A percentile compares a stretch with the other conserved stretches of the same genome.
Conservation (phyloP, 2,888 invertebrate genomes). For the Andrena fulva region DNA sequence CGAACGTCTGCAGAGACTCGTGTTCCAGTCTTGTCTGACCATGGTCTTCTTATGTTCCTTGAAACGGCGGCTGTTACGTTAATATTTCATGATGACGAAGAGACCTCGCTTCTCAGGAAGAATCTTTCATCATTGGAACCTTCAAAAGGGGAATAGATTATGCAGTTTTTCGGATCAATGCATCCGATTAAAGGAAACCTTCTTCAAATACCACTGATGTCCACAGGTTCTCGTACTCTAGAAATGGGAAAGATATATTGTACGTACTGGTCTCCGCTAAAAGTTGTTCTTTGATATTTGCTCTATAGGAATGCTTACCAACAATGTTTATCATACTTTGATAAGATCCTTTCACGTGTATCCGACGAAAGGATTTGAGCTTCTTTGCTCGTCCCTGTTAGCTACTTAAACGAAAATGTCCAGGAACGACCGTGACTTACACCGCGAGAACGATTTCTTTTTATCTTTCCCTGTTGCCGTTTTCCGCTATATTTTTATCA, state of each 20-base stretch:
- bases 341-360: too few species aligned
- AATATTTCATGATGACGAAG: constrained; percentile 26
- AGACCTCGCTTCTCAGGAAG: background rate
- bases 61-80: constrained; percentile 21
- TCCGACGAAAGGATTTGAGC: too few species aligned
- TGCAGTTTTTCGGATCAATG: background rate
- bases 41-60: constrained; percentile 17
- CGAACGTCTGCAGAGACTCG: constrained; percentile 7
- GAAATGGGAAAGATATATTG: background rate
- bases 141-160: background rate
- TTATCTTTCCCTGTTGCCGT: background rate
- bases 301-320: too few species aligned
- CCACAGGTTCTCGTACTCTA: background rate
- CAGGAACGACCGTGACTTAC: too few species aligned
- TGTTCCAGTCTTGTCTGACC: constrained; percentile 19
- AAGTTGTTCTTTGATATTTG: too few species aligned
- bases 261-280: too few species aligned
- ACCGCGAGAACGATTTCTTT: too few species aligned
- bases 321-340: too few species aligned
- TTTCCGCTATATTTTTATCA: constrained; percentile 13
- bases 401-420: too few species aligned
- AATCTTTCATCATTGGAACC: background rate
- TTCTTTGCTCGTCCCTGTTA: too few species aligned
- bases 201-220: background rate
- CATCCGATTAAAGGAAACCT: background rate